phyloP scores from a whole-genome alignment of 2,888 invertebrate species.

The Thereva unica region DNA sequence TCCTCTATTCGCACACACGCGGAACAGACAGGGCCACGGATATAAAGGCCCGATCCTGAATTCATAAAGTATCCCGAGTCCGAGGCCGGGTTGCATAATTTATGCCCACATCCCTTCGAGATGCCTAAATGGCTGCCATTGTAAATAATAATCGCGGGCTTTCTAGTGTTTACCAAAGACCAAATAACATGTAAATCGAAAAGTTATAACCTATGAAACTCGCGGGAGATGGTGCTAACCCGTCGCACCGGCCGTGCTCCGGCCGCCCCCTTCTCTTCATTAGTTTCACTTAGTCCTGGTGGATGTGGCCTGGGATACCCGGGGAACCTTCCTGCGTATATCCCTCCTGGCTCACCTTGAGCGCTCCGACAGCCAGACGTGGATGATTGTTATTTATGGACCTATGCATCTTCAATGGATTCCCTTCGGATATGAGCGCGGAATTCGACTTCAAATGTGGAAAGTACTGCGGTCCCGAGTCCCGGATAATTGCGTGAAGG shows the following conservation, averaged over 20 bases:
- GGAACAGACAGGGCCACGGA: conserved; percentile 16
- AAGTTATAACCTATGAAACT: conserved; percentile 34
- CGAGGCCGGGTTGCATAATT: conserved; percentile 31
- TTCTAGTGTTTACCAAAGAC: conserved; percentile 40
- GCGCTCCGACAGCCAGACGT: conserved; percentile 24
- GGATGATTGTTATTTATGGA: conserved; percentile 38
- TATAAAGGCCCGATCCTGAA: conserved; percentile 2
- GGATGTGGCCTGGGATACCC: conserved; percentile 5
- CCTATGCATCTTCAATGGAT: conserved; percentile 35
- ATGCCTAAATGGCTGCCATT: conserved; percentile 36
- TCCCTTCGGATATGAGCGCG: conserved; percentile 25
- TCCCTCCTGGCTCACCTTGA: conserved; percentile 18
- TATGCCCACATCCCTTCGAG: conserved; percentile 37
- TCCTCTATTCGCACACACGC: conserved; percentile 28
- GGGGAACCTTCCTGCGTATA: not conserved
- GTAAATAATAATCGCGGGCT: conserved; percentile 37
- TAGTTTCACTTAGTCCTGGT: conserved; percentile 37
- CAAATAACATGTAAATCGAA: conserved; percentile 39
- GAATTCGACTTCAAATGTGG: conserved; percentile 19
- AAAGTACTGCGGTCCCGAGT: conserved; percentile 3
- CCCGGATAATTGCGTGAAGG: conserved; percentile 28
- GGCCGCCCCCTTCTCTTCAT: conserved; percentile 25
- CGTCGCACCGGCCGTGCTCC: conserved; percentile 2
- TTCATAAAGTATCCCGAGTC: conserved; percentile 16
- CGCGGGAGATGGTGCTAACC: conserved; percentile 7